Evolutionary conservation across 1,140 invertebrate species (phyloP), one percentile per base, ranked within the genome.

Genomic region (Aricia agestis): DNA sequence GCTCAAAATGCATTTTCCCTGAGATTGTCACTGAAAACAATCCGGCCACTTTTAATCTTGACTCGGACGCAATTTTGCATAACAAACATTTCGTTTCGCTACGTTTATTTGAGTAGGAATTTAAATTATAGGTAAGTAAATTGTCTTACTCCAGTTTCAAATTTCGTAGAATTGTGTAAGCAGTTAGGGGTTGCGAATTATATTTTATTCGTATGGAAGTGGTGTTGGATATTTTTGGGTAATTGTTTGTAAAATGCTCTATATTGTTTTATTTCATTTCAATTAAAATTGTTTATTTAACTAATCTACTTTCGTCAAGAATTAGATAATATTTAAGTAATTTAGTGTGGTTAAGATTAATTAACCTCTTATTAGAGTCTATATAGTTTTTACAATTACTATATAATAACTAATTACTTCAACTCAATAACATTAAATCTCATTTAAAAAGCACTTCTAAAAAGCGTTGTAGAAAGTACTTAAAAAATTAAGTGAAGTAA

Each of bases 1-100:
- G 80, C 85, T 83, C 79, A 84, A 85, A 86, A 87, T 83, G 83
- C 83, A 82, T 87, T 85, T 84, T 78, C 78, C 36, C 80, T 76
- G 73, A 80, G 79, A 84, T 85, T 85, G 82, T 85, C 82, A 80
- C 77, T 83, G 77, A 72, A 79, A 82, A 79, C 81, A 80, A 84
- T 79, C 79, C 73, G 74, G 72, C 77, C 72, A 81, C 73, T 88
- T 88, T 84, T 83, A 82, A 79, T 77, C 80, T 74, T 74, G 66
- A 71, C 25, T 72, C 36, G 45, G 59, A 74, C 75, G 61, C 71
- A 68, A 78, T 74, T 74, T 63, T 25, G 59, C 59, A 19, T 25
- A 57, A 32, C 67, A 68, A 68, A 68, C 52, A 68, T 68, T 58
- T 31, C 36, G 17, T 45, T 67, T 67, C 25, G 13, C 59, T 18